Percentiles rank a stretch among this genome's conserved stretches.
Conservation (phyloP, 92 coral and sea anemone genomes). For the Porites evermanni region DNA sequence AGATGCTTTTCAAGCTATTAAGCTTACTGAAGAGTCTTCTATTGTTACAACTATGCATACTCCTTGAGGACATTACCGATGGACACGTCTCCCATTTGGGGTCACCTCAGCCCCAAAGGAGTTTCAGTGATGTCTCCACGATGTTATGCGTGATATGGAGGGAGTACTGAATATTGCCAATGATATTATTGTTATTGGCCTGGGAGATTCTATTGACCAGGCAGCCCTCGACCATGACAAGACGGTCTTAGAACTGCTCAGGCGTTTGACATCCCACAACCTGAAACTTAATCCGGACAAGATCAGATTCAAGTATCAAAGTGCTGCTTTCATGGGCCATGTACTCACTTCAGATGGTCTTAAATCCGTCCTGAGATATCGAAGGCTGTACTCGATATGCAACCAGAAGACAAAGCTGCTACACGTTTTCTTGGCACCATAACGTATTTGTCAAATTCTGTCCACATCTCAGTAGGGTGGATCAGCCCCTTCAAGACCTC, state of each 20-base stretch:
- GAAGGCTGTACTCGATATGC: conserved; percentile 58
- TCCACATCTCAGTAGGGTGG: conserved; percentile 27
- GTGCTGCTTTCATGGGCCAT: conserved; percentile 53
- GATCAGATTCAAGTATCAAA: conserved; percentile 44
- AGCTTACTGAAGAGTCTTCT: background rate
- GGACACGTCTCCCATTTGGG: background rate
- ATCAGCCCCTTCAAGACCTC: conserved; percentile 42
- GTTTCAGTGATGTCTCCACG: conserved; percentile 19
- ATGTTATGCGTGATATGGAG: conserved; percentile 55
- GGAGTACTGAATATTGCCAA: conserved; percentile 14
- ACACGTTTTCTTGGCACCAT: conserved; percentile 50
- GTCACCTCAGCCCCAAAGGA: too few relatives aligned
- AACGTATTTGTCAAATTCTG: conserved; percentile 64
- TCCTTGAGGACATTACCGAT: conserved; percentile 18
- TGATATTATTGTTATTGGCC: too few relatives aligned
- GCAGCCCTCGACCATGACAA: too few relatives aligned
- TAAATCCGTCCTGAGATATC: conserved; percentile 31
- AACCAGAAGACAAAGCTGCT: conserved; percentile 4
- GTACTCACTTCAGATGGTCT: conserved; percentile 35
- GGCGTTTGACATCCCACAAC: too few relatives aligned
- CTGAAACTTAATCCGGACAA: too few relatives aligned
- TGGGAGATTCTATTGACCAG: too few relatives aligned
- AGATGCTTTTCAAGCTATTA: too few relatives aligned
- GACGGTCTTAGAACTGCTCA: too few relatives aligned
- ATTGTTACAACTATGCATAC: too few relatives aligned